Evolutionary conservation across 2,797 vertebrate species (phyloP), one percentile per base, ranked within the genome.

Genomic region (Pipistrellus nathusii): DNA sequence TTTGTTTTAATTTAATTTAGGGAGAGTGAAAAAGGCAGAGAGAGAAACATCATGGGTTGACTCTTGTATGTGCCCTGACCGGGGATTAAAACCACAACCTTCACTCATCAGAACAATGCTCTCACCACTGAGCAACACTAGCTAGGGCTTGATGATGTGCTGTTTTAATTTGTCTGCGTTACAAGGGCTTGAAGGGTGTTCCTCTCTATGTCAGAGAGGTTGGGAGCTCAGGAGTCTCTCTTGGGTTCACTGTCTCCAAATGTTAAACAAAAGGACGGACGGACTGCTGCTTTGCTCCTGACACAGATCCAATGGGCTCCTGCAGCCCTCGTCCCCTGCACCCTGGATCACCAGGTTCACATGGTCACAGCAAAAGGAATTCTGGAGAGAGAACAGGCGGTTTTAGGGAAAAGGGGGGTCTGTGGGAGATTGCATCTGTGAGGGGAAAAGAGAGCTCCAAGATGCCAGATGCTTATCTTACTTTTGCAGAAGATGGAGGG

Each of bases 261-360:
- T 25, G 35, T 13, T 6, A n/a, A 3, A 11, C 27, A 14, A 2
- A 0, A 23, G 38, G 38, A 41, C 38, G 12, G n/a, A 30, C 0
- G 0, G 46, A 25, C 0, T 20, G 3, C 6, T 30, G 7, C 27
- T 62, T 12, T 30, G 59, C 59, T 62, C 59, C 59, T 62, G 12
- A 62, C 59, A 30, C 25, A 6, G 8, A 1, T 1, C n/a, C 55
- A 10, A 3, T 7, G 7, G 38, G 12, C 30, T 44, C 64, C 4
- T 18, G 12, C n/a, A 15, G 15, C 21, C 23, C 35, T 6, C 11
- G 3, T 8, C 8, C 3, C 23, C 46, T 0, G 25, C 18, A 0
- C 3, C 38, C 6, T 5, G 48, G 15, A 0, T n/a, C 25, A 69
- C 44, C 0, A 30, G 8, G 23, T 2, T 55, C 20, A 1, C 0